Evolutionary conservation across 1,140 invertebrate species (phyloP), one percentile per base, ranked within the genome.

Genomic region (Drosophila trapezifrons): DNA sequence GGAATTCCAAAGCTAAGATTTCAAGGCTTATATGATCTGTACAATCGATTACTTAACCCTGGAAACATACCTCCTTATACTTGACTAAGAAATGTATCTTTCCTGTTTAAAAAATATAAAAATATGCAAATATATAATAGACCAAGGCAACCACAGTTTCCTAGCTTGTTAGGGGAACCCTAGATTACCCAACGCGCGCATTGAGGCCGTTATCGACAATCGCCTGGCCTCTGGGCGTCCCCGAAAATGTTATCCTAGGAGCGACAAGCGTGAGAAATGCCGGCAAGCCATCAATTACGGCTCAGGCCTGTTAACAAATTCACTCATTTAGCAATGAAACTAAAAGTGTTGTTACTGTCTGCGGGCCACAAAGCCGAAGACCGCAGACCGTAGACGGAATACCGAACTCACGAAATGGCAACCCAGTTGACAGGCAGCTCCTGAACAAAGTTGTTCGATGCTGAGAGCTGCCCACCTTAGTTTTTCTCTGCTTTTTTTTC

Each of bases 261-360:
- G 47, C 43, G 47, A 78, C 79, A 80, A 86, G 78, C 82, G 82
- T 75, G 80, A 84, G 76, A 80, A 79, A 71, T 64, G 29, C 49
- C 42, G 63, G 55, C 38, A 52, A 63, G 52, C 55, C 73, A 58
- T 76, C 73, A 76, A 76, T 76, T 76, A 77, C 62, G 52, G 59
- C 70, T 51, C 62, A 47, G 60, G 66, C 65, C 64, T 82, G 71
- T 82, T 87, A 86, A 86, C 83, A 86, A 89, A 87, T 86, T 76
- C 79, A 86, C 71, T 89, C 84, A 86, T 87, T 86, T 89, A 86
- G 83, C 79, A 80, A 87, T 83, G 84, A 87, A 86, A 83, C 83
- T 83, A 89, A 86, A 80, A 79, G 83, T 86, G 84, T 86, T 89
- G 83, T 86, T 86, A 85, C 64, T 80, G 81, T 85, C 80, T 75